A percentile compares a stretch with the other conserved stretches of the same genome.
phyloP scores from a whole-genome alignment of 2,888 invertebrate genomes.

The Megaustenia siamemsis region DNA sequence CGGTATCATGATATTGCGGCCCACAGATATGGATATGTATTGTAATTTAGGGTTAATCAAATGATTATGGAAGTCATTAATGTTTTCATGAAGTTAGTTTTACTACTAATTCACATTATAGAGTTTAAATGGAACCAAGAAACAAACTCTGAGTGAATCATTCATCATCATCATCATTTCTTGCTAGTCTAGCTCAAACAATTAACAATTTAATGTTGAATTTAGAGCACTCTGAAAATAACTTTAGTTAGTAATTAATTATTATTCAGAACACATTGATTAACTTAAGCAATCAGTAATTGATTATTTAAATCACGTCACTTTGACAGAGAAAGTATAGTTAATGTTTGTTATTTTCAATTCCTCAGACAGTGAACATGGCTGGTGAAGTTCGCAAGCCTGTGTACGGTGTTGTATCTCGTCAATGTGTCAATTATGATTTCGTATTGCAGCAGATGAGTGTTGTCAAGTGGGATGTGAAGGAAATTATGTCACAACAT shows the following conservation, averaged over 20 bases:
- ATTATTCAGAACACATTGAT: too few relatives aligned
- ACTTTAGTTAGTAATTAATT: too few relatives aligned
- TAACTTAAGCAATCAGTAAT: too few relatives aligned
- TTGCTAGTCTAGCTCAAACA: too few relatives aligned
- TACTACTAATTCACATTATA: not conserved
- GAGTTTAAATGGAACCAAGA: not conserved
- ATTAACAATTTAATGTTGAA: too few relatives aligned
- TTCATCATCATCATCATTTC: too few relatives aligned
- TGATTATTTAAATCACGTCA: too few relatives aligned
- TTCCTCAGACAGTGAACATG: constrained; percentile 85
- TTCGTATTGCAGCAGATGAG: constrained; percentile 89
- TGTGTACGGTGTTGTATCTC: constrained; percentile 91
- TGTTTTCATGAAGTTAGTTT: not conserved
- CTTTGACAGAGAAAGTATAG: too few relatives aligned
- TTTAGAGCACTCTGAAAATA: too few relatives aligned
- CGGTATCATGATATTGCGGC: too few relatives aligned
- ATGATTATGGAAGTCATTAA: not conserved
- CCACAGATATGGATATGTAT: too few relatives aligned
- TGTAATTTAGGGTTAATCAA: too few relatives aligned
- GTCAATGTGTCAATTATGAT: constrained; percentile 88
- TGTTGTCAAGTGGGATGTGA: constrained; percentile 91
- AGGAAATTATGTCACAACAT: constrained; percentile 94
- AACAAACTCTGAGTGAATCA: not conserved
- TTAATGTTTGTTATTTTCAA: not conserved
- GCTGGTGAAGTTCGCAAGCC: constrained; percentile 89